phyloP scores from a whole-genome alignment of 2,797 vertebrate genomes.

The Myoxocephalus aenaeus region DNA sequence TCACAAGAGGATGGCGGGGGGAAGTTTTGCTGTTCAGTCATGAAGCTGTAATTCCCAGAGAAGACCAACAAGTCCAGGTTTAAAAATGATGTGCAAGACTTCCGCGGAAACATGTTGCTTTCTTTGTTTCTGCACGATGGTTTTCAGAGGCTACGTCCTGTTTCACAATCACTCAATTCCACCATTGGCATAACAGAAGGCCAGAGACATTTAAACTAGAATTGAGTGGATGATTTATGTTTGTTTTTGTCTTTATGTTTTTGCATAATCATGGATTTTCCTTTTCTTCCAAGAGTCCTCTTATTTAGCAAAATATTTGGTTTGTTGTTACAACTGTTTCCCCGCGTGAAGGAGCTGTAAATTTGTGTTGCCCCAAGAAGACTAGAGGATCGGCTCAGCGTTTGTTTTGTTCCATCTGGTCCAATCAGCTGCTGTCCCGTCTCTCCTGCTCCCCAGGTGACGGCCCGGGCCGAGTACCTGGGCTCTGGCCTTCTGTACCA shows the following conservation, averaged over 20 bases:
- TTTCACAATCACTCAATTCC: conserved; percentile 19
- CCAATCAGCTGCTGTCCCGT: not conserved
- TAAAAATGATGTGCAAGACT: not conserved
- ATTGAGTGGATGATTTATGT: not conserved
- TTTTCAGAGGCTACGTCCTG: not conserved
- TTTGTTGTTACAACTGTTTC: not conserved
- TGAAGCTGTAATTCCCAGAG: not conserved
- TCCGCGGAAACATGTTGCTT: not conserved
- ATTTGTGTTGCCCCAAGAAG: not conserved
- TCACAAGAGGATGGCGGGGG: not conserved
- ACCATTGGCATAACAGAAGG: not conserved
- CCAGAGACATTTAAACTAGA: not conserved
- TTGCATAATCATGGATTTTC: not conserved
- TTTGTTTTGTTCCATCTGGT: conserved; percentile 1
- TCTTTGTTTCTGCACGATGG: not conserved
- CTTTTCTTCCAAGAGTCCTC: not conserved
- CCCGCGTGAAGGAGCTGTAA: not conserved
- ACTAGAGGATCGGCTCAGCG: no score
- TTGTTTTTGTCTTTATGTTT: not conserved
- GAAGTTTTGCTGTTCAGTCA: no score
- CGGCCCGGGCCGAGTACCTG: conserved; percentile 91
- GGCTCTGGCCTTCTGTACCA: conserved; percentile 95
- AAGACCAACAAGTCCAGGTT: not conserved
- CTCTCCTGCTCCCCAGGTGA: conserved; percentile 83
- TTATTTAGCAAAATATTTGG: not conserved